Evolutionary conservation across 2,113 vertebrate genomes (phyloP).

Genomic region (Cyphomyrus plagiostoma): DNA sequence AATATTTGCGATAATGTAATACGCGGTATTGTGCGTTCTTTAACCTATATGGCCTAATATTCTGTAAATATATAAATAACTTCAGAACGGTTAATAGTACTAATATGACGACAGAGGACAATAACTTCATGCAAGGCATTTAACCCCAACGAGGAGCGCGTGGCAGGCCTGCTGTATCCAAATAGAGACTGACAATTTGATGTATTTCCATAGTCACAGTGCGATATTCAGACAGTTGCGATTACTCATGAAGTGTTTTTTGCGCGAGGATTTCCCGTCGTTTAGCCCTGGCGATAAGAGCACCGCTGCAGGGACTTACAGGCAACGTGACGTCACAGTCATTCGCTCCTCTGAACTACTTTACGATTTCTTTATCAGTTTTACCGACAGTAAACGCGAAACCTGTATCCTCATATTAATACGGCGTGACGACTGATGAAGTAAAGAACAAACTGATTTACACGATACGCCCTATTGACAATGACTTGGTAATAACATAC

Average conservation of each 20-base stretch:
- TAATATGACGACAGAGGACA: not conserved
- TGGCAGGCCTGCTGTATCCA: not conserved
- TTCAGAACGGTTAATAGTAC: not conserved
- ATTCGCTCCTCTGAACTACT: not conserved
- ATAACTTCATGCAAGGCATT: not conserved
- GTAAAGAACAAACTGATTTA: not conserved
- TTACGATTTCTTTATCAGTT: not conserved
- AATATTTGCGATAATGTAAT: not conserved
- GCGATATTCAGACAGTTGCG: not conserved
- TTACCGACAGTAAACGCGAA: not conserved
- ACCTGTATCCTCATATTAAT: not conserved
- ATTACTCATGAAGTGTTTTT: not conserved
- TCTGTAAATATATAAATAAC: not conserved
- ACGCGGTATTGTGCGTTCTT: not conserved
- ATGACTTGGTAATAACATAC: not conserved
- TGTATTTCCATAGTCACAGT: not conserved
- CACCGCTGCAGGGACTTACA: slow-evolving; percentile 10
- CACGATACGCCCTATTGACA: slow-evolving; percentile 9
- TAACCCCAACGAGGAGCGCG: not conserved
- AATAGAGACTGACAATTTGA: slow-evolving; percentile 2
- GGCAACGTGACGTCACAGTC: slow-evolving; percentile 16
- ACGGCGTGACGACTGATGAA: not conserved
- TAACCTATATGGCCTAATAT: not conserved
- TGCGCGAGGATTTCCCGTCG: slow-evolving; percentile 10
- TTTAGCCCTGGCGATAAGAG: slow-evolving; percentile 2